Conservation (phyloP, 2,888 invertebrate genomes). For the Pseudococcus longispinus region DNA sequence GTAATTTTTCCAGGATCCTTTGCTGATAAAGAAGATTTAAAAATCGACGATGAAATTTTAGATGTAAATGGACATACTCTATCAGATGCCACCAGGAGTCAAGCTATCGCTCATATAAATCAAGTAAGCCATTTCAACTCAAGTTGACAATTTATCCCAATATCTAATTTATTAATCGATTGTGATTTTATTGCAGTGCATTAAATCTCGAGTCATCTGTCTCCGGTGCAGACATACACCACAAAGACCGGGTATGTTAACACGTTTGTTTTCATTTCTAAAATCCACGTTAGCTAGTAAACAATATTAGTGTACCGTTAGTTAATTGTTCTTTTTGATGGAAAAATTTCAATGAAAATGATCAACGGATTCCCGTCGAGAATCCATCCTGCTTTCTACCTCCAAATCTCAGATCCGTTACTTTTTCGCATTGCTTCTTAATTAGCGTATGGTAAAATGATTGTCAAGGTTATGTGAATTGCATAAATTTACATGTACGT, state of each 20-base stretch:
- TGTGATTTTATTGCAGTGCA: slow-evolving; percentile 74
- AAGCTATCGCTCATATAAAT: slow-evolving; percentile 93
- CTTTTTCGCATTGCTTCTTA: not conserved
- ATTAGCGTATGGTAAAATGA: slow-evolving; percentile 37
- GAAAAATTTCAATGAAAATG: slow-evolving; percentile 26
- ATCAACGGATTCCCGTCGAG: slow-evolving; percentile 13
- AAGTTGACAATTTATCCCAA: not conserved
- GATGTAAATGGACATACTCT: slow-evolving; percentile 82
- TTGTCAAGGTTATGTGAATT: slow-evolving; percentile 43
- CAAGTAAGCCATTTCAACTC: slow-evolving; percentile 71
- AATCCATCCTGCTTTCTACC: slow-evolving; percentile 29
- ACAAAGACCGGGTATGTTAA: slow-evolving; percentile 82
- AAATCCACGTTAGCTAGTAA: not conserved
- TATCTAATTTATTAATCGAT: not conserved
- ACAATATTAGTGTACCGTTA: not conserved
- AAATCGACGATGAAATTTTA: slow-evolving; percentile 96
- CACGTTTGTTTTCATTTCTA: not conserved
- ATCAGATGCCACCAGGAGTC: slow-evolving; percentile 76
- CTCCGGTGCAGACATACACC: slow-evolving; percentile 88
- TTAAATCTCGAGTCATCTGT: slow-evolving; percentile 93
- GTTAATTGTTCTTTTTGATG: slow-evolving; percentile 9
- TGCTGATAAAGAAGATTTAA: slow-evolving; percentile 88
- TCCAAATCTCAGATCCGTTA: not conserved
- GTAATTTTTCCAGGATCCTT: slow-evolving; percentile 73
- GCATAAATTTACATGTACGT: slow-evolving; percentile 15